Evolutionary conservation across 2,888 invertebrate genomes (phyloP).

Genomic region (Sepiola atlantica): DNA sequence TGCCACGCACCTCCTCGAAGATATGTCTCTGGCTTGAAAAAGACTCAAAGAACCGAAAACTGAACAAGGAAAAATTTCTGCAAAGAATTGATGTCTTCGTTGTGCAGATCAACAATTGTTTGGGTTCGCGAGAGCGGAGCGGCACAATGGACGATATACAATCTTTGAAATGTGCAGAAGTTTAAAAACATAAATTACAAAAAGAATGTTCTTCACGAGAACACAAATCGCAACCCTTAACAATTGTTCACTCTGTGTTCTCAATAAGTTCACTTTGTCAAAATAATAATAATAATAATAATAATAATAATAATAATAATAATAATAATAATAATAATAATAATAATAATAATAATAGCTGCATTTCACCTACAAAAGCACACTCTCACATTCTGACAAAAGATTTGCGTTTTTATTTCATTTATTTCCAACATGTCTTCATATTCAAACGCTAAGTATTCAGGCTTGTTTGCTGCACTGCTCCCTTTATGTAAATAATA

Average conservation of each 20-base stretch:
- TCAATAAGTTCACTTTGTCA: not conserved
- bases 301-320: no score
- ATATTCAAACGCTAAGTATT: not conserved
- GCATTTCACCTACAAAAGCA: not conserved
- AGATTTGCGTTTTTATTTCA: not conserved
- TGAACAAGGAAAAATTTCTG: not conserved
- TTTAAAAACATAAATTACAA: not conserved
- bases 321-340: no score
- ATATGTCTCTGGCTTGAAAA: not conserved
- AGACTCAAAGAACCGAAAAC: not conserved
- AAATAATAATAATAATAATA: not conserved
- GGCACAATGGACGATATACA: not conserved
- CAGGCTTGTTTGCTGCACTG: not conserved
- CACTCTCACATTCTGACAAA: not conserved
- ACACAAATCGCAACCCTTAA: not conserved
- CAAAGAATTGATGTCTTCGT: conserved; percentile 6
- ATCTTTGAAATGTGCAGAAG: not conserved
- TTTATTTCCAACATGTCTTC: not conserved
- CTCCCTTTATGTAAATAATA: not conserved
- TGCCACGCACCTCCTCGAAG: conserved; percentile 5
- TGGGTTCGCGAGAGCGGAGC: not conserved
- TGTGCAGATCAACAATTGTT: not conserved
- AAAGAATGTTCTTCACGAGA: not conserved
- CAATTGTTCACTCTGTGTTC: not conserved
- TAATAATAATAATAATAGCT: not conserved